phyloP scores from a whole-genome alignment of 2,888 invertebrate species.

The Osmoderma eremita region DNA sequence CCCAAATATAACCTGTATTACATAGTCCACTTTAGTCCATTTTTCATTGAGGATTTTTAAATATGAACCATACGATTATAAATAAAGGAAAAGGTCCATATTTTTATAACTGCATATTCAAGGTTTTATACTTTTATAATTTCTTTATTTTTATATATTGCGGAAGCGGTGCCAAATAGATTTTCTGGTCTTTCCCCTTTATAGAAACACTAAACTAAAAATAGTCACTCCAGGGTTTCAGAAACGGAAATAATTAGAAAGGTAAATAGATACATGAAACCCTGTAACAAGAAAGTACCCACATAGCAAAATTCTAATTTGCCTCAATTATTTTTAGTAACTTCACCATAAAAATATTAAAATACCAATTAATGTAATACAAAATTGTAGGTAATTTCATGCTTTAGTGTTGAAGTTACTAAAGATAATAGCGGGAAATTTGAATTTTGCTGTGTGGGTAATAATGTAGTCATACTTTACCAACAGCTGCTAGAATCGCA shows the following conservation, averaged over 20 bases:
- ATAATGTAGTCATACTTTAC: neutral
- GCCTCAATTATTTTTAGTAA: too few relatives aligned
- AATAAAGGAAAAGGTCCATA: neutral
- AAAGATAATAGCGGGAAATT: too few relatives aligned
- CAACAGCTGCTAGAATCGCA: neutral
- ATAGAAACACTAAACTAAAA: neutral
- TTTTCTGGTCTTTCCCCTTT: neutral
- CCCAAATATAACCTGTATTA: neutral
- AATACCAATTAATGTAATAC: too few relatives aligned
- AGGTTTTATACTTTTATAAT: conserved; percentile 24
- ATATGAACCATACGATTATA: neutral
- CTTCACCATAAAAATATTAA: too few relatives aligned
- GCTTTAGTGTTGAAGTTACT: too few relatives aligned
- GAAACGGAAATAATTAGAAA: too few relatives aligned
- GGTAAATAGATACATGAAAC: neutral
- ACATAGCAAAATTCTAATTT: too few relatives aligned
- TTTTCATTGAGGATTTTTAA: neutral
- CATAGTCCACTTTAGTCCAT: neutral
- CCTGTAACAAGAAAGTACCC: neutral
- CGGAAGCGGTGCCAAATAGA: conserved; percentile 20
- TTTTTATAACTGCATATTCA: conserved; percentile 18
- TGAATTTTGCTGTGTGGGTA: neutral
- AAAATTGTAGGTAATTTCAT: too few relatives aligned
- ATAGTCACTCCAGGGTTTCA: too few relatives aligned
- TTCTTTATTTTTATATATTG: conserved; percentile 24